phyloP scores from a whole-genome alignment of 2,797 vertebrate species.

The Acanthurus lineatus region DNA sequence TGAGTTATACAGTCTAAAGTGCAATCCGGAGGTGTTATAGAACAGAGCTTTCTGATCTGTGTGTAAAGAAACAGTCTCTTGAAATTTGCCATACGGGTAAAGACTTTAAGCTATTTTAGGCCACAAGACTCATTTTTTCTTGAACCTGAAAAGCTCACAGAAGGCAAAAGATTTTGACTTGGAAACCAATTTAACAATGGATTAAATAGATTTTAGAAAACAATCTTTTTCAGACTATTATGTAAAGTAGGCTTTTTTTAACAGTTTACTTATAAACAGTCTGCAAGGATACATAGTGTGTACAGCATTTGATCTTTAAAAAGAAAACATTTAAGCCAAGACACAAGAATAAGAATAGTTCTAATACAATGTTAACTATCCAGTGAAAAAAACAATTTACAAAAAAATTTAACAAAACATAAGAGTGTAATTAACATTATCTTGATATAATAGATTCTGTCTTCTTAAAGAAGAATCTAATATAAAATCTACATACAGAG shows the following conservation, averaged over 20 bases:
- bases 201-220: slow-evolving; percentile 4
- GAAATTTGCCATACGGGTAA: background rate
- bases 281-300: background rate
- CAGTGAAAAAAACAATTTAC: background rate
- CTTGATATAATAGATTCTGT: background rate
- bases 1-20: slow-evolving; percentile 32
- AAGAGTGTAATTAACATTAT: background rate
- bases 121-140: slow-evolving; percentile 2
- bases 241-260: background rate
- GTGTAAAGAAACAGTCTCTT: background rate
- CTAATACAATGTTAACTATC: background rate
- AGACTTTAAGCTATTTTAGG: slow-evolving; percentile 25
- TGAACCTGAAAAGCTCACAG: slow-evolving; percentile 2
- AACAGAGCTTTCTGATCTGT: slow-evolving; percentile 12
- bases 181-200: background rate
- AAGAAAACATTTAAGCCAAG: background rate
- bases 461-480: background rate
- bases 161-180: background rate
- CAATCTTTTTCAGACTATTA: background rate
- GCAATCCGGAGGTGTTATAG: background rate
- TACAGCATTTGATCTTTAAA: background rate
- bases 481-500: too few relatives aligned
- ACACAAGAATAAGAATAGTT: background rate
- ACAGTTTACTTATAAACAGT: background rate
- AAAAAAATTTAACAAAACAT: background rate